Evolutionary conservation across 2,113 vertebrate species (phyloP), one percentile per base, ranked within the genome.

Genomic region (Labeo catla): DNA sequence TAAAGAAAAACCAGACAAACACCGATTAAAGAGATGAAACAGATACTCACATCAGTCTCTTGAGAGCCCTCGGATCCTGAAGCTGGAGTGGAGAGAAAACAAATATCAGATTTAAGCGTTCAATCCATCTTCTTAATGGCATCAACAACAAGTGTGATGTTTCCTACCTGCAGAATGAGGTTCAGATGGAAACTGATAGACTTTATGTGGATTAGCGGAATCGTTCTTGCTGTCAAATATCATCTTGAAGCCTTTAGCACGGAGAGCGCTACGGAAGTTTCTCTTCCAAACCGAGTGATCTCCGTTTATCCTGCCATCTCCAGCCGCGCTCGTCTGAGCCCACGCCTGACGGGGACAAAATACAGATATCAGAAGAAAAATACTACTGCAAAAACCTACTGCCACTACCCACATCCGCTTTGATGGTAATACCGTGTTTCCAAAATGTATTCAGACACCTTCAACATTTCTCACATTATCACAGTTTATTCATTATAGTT

Each of bases 181-280:
- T 13, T 91, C 87, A 0, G 89, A 81, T 0, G 95, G 95, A 92
- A 93, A 95, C 47, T 11, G 82, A 81, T 88, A 98, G 80, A 98
- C 89, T 89, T 96, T 97, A 87, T 97, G 96, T 0, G 97, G 97
- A 90, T 97, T 91, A 0, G 91, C 92, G 0, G 93, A 12, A 3
- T 96, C 95, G 10, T 95, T 96, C 89, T 95, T 97, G 12, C 87
- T 92, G 88, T 98, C 96, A 0, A 49, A 16, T 0, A 94, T 34
- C 88, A 94, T 3, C 2, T 49, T 89, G 84, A 91, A 95, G 23
- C 92, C 91, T 88, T 96, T 96, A 21, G 93, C 93, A 87, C 96
- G 94, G n/a, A 98, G 92, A 61, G 96, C 96, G 0, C 95, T 94
- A 23, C 97, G 94, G 91, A 98, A 97, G 92, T 98, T 98, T 88